Evolutionary conservation across 2,888 invertebrate species (phyloP).

Genomic region (Agrotis ipsilon): DNA sequence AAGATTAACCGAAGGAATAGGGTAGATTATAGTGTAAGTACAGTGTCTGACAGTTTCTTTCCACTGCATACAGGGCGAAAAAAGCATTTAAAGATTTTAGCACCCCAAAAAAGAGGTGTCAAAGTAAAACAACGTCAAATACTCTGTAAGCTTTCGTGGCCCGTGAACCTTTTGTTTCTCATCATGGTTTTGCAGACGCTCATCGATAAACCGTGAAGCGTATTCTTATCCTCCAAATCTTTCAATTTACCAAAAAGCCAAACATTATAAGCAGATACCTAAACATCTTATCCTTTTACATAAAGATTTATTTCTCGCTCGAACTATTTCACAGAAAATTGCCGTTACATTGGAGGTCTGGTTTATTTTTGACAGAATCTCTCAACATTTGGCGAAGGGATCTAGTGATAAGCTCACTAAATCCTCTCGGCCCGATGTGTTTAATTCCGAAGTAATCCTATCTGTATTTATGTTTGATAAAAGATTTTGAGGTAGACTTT

Average conservation of each 20-base stretch:
- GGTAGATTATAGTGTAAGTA: too few species aligned
- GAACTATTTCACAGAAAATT: conserved; percentile 53
- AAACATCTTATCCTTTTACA: conserved; percentile 16
- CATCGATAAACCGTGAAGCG: not conserved
- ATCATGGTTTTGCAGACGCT: not conserved
- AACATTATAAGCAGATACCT: conserved; percentile 11
- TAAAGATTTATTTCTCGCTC: conserved; percentile 47
- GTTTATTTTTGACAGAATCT: conserved; percentile 66
- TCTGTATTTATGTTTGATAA: conserved; percentile 49
- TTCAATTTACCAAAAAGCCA: conserved; percentile 8
- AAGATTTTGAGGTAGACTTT: conserved; percentile 32
- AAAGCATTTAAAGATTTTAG: too few species aligned
- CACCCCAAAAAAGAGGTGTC: too few species aligned
- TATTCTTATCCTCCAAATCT: not conserved
- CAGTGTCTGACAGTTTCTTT: too few species aligned
- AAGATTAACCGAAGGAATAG: too few species aligned
- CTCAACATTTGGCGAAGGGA: conserved; percentile 60
- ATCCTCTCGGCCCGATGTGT: conserved; percentile 54
- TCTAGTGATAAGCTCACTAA: conserved; percentile 61
- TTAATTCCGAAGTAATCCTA: conserved; percentile 61
- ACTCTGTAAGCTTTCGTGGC: not conserved
- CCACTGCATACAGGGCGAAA: too few species aligned
- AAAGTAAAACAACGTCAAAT: not conserved
- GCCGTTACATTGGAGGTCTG: conserved; percentile 30
- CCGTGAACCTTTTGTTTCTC: not conserved